Base-by-base conservation (phyloP, 2,797 vertebrate species). In the Melopsittacus undulatus region DNA sequence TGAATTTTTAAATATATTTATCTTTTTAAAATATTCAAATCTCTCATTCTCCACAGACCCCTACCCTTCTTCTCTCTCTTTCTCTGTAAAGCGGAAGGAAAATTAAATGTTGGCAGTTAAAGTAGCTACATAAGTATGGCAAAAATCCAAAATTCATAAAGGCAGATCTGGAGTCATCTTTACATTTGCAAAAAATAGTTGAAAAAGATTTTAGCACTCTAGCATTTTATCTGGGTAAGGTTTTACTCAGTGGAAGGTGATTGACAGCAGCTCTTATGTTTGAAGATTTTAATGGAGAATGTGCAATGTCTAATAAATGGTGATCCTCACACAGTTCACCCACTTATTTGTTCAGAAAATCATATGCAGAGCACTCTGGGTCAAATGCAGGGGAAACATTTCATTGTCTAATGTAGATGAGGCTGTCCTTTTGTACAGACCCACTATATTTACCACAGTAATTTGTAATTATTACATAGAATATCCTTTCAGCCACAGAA, bases 61-160 rank as follows among this genome's bases (percentile, higher is more conserved):
- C 29, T 51, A 51, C 81, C 30, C 51, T 81, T 86, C 10, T 40
- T 85, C 56, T 51, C 52, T 94, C 48, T 85, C 69, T 79, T 84
- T 87, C 57, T 73, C 46, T 42, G 69, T 68, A 87, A 83, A 95
- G 26, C 51, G 76, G 87, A 95, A 94, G 38, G n/a, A 83, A 96
- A 93, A 80, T 89, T 68, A 85, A 92, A 93, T 80, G 83, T 64
- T 96, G 94, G 94, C 94, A 93, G 87, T 84, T 94, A 88, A 88
- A 92, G 68, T 66, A 94, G 38, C 90, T 95, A 82, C 94, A 95
- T 94, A 95, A 94, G 88, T 85, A 34, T 97, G 96, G 94, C 94
- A 96, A 91, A 27, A 52, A 67, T 94, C 97, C 97, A 97, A 72
- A 75, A 90, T 84, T 92, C 80, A 89, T 69, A 86, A 90, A 94